Conservation (phyloP, 1,140 invertebrate species). For the Pentalonia nigronervosa region DNA sequence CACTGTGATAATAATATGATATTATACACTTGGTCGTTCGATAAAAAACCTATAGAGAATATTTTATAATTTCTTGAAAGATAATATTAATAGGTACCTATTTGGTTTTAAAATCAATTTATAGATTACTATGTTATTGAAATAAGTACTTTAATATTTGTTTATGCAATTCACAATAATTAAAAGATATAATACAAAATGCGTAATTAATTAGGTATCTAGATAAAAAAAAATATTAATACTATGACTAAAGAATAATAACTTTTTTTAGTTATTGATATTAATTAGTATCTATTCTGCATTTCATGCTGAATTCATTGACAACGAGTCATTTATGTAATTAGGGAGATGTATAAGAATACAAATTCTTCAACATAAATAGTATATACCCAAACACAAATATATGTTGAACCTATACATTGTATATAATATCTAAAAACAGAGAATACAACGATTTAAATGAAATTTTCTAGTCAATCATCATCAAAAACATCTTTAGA, state of each 20-base stretch:
- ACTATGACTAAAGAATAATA: background rate
- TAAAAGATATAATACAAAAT: background rate
- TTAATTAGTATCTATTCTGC: background rate
- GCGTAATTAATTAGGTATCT: background rate
- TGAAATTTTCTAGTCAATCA: too few relatives aligned
- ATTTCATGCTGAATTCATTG: background rate
- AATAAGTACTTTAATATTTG: background rate
- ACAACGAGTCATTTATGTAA: background rate
- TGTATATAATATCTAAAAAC: background rate
- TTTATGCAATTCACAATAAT: background rate
- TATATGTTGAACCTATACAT: background rate
- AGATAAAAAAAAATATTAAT: slow-evolving; percentile 6
- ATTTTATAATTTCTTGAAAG: background rate
- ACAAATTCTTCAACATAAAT: too few relatives aligned
- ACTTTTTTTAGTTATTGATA: background rate
- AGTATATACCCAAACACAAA: too few relatives aligned
- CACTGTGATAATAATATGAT: background rate
- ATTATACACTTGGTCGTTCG: background rate
- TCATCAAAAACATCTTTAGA: too few relatives aligned
- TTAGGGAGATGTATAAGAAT: too few relatives aligned
- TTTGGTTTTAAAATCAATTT: background rate
- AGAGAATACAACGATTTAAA: background rate
- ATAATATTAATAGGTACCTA: background rate
- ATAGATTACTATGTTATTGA: background rate
- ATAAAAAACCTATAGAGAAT: background rate